Evolutionary conservation across 2,113 vertebrate species (phyloP).

Genomic region (Trichechus manatus): DNA sequence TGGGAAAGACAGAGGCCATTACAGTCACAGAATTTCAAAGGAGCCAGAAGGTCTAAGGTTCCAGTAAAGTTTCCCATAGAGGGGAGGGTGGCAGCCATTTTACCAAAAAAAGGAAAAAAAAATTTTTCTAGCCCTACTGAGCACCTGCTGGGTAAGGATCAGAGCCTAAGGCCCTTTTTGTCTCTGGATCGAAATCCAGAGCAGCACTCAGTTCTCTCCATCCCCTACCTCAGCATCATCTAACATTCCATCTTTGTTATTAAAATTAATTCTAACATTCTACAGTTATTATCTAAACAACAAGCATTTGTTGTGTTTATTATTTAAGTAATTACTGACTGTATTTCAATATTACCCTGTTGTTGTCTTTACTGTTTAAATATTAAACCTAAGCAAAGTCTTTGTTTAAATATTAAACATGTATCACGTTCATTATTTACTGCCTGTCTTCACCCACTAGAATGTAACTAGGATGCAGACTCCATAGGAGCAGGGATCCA

Average conservation of each 20-base stretch:
- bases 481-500: neutral
- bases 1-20: neutral
- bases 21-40: neutral
- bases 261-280: neutral
- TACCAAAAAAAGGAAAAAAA: conserved; percentile 28
- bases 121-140: neutral
- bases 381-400: conserved; percentile 12
- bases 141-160: neutral
- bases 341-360: conserved; percentile 21
- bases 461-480: neutral
- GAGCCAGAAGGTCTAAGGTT: neutral
- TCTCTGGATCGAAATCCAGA: neutral
- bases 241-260: neutral
- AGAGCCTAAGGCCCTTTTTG: neutral
- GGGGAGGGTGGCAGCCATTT: neutral
- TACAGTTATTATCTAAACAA: conserved; percentile 20
- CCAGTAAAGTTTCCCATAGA: neutral
- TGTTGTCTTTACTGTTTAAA: conserved; percentile 53
- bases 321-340: conserved; percentile 27
- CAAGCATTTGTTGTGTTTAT: conserved; percentile 14
- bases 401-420: conserved; percentile 40
- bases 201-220: neutral
- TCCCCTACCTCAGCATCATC: neutral
- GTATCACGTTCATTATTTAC: neutral
- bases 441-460: neutral